Evolutionary conservation across 2,113 vertebrate species (phyloP).

Genomic region (Vidua chalybeata): DNA sequence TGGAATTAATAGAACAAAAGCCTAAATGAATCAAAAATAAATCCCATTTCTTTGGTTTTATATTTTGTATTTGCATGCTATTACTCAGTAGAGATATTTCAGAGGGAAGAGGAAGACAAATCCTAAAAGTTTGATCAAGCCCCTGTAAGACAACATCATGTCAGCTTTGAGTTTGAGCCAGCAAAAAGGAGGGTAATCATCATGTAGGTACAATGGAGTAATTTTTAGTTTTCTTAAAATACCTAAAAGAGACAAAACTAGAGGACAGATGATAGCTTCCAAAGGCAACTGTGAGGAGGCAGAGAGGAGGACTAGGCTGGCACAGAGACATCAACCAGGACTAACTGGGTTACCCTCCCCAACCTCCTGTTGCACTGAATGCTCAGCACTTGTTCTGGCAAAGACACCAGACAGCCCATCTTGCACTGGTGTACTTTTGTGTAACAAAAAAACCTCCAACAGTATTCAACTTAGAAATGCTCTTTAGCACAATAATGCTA

Average conservation of each 20-base stretch:
- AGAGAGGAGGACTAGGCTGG: neutral
- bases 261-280: neutral
- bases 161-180: conserved; percentile 11
- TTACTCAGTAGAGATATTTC: neutral
- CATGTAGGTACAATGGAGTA: neutral
- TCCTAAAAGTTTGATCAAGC: neutral
- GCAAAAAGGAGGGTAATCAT: neutral
- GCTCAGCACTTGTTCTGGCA: neutral
- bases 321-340: neutral
- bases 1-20: conserved; percentile 39
- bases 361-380: neutral
- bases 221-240: conserved; percentile 49
- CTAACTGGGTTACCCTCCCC: neutral
- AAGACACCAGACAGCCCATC: neutral
- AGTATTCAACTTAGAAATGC: neutral
- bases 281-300: neutral
- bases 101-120: neutral
- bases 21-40: neutral
- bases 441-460: neutral
- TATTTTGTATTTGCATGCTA: neutral
- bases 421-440: neutral
- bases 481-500: conserved; percentile 18
- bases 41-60: neutral
- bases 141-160: neutral
- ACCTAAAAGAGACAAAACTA: conserved; percentile 22